Evolutionary conservation across 2,113 vertebrate genomes (phyloP).

Genomic region (Brachypodius melanocephalos): DNA sequence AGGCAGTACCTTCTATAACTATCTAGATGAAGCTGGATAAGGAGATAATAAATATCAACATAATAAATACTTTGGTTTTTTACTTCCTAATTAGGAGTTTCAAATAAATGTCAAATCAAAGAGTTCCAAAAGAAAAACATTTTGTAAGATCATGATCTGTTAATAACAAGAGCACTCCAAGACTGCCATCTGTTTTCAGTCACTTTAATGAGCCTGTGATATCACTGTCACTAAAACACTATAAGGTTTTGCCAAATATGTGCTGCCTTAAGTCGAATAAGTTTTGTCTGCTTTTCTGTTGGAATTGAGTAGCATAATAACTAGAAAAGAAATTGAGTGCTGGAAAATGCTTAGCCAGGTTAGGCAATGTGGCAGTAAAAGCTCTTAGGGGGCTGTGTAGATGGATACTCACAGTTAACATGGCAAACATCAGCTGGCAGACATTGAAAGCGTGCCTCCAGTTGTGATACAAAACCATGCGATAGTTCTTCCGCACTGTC

Average conservation of each 20-base stretch:
- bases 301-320: not conserved
- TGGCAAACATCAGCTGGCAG: slow-evolving; percentile 98
- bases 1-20: not conserved
- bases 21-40: slow-evolving; percentile 6
- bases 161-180: slow-evolving; percentile 20
- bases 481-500: slow-evolving; percentile 98
- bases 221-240: slow-evolving; percentile 19
- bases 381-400: not conserved
- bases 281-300: not conserved
- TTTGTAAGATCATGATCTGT: slow-evolving; percentile 6
- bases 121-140: not conserved
- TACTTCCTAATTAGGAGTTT: not conserved
- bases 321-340: not conserved
- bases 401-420: slow-evolving; percentile 86
- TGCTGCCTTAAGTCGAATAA: not conserved
- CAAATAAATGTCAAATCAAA: slow-evolving; percentile 34
- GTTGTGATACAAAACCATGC: slow-evolving; percentile 98
- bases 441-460: slow-evolving; percentile 99
- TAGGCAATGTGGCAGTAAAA: not conserved
- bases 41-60: not conserved
- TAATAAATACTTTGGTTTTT: not conserved
- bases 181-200: slow-evolving; percentile 42
- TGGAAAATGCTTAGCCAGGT: not conserved
- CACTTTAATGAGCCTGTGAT: slow-evolving; percentile 18
- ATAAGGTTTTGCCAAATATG: not conserved